A percentile compares a stretch with the other conserved stretches of the same genome.
phyloP scores from a whole-genome alignment of 1,140 invertebrate species.

The Sycophila sp. region DNA sequence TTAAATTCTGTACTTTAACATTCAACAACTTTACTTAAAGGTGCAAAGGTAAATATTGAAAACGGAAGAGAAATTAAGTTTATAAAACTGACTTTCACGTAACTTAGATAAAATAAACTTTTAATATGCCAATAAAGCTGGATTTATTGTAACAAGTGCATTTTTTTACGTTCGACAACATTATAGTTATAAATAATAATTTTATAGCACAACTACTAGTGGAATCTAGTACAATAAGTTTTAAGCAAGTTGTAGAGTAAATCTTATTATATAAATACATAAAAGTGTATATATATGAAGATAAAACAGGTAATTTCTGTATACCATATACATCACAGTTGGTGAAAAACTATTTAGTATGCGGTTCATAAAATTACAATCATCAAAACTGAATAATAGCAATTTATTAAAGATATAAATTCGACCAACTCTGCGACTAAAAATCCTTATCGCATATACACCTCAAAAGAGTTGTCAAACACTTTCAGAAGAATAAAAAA shows the following conservation, averaged over 20 bases:
- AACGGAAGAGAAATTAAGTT: background rate
- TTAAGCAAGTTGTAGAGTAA: conserved; percentile 16
- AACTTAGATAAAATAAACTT: background rate
- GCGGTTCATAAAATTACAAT: conserved; percentile 35
- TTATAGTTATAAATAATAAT: conserved; percentile 12
- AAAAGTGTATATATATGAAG: background rate
- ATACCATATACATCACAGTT: conserved; percentile 5
- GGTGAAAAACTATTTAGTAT: conserved; percentile 19
- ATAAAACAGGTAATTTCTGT: conserved; percentile 3
- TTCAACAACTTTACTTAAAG: conserved; percentile 10
- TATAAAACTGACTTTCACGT: conserved; percentile 1
- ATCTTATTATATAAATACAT: background rate
- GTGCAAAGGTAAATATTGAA: conserved; percentile 1
- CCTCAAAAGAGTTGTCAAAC: background rate
- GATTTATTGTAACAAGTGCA: conserved; percentile 30
- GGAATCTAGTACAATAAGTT: background rate
- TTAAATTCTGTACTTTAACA: conserved; percentile 4
- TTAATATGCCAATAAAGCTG: conserved; percentile 10
- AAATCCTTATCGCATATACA: conserved; percentile 4
- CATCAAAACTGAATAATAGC: conserved; percentile 33
- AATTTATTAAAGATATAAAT: conserved; percentile 27
- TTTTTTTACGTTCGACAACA: background rate
- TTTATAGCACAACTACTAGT: background rate
- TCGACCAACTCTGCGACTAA: conserved; percentile 20
- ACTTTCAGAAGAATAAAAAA: conserved; percentile 16